A percentile compares a stretch with the other conserved stretches of the same genome.
Evolutionary conservation across 2,888 invertebrate species (phyloP).

Genomic region (Tryphoninae sp.): DNA sequence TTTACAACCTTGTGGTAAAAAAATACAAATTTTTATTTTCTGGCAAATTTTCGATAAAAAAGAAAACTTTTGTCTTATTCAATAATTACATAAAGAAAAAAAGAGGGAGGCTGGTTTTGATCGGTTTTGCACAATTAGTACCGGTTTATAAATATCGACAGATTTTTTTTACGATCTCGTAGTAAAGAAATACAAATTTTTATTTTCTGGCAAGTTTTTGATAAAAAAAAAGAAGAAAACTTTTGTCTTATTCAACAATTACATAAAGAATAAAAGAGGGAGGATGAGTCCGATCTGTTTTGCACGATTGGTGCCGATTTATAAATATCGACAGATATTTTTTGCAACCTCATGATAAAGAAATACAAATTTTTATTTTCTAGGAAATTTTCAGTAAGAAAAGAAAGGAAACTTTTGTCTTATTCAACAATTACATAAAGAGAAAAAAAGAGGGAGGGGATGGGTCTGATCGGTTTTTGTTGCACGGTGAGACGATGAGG

Average conservation of each 20-base stretch:
- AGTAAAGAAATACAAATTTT: background rate
- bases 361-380: background rate
- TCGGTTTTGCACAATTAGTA: conserved; percentile 1
- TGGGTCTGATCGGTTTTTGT: background rate
- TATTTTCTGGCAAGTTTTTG: background rate
- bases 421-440: background rate
- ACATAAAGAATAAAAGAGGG: background rate
- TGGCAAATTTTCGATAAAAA: background rate
- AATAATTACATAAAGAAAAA: background rate
- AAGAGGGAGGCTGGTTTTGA: background rate
- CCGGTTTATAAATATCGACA: background rate
- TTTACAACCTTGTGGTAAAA: background rate
- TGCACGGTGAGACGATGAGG: background rate
- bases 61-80: background rate
- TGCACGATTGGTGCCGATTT: too few species aligned
- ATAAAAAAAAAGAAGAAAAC: background rate
- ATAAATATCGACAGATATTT: background rate
- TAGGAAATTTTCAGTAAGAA: background rate
- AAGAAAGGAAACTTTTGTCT: background rate
- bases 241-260: background rate
- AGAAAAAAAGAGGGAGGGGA: background rate
- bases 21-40: background rate
- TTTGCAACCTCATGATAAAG: background rate
- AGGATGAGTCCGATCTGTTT: background rate
- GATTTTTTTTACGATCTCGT: background rate